A percentile compares a stretch with the other conserved stretches of the same genome.
Conservation (phyloP, 2,113 vertebrate genomes). For the Sinocyclocheilus maitianheensis region DNA sequence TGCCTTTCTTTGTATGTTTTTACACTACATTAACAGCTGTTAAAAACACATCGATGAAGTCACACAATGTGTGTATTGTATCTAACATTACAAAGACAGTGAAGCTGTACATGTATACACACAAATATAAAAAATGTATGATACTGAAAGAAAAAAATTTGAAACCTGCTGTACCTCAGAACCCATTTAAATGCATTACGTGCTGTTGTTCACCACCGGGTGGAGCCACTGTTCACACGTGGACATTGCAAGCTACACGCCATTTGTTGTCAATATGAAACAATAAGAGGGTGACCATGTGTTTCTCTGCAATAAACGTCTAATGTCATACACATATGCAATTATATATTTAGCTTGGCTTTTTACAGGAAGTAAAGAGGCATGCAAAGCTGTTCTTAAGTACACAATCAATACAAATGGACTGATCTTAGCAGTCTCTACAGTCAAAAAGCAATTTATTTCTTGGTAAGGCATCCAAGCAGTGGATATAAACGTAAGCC, state of each 20-base stretch:
- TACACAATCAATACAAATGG: conserved; percentile 3
- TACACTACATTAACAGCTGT: conserved; percentile 44
- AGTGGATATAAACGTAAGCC: neutral
- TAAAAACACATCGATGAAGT: conserved; percentile 47
- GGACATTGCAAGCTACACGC: neutral
- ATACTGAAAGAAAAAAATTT: neutral
- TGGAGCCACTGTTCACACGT: conserved; percentile 22
- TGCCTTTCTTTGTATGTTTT: conserved; percentile 53
- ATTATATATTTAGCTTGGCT: conserved; percentile 23
- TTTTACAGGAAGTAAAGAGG: neutral
- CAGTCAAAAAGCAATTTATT: neutral
- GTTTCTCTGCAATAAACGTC: conserved; percentile 42
- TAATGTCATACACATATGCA: conserved; percentile 10
- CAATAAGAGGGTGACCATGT: conserved; percentile 21
- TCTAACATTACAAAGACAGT: conserved; percentile 8
- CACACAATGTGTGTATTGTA: conserved; percentile 42
- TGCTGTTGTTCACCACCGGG: conserved; percentile 27
- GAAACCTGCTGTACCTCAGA: conserved; percentile 31
- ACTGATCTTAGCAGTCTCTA: neutral
- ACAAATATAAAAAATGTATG: neutral
- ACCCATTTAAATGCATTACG: neutral
- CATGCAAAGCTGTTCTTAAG: neutral
- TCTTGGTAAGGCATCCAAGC: neutral
- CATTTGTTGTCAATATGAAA: conserved; percentile 28
- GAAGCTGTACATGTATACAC: neutral